Base-by-base conservation (phyloP, 2,888 invertebrate species). In the Chironomus riparius region DNA sequence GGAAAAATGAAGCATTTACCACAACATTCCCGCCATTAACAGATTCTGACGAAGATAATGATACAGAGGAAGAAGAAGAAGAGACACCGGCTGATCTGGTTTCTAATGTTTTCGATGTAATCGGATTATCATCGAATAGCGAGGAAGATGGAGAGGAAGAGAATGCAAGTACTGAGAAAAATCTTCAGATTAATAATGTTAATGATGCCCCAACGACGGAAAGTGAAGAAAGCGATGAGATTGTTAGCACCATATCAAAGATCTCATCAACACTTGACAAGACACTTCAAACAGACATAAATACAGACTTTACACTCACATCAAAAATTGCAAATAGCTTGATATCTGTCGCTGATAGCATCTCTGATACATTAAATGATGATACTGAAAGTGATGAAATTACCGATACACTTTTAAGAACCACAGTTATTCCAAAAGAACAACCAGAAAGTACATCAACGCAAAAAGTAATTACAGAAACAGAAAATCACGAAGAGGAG, bases 381-480 rank as follows among this genome's bases (percentile, higher is more conserved):
- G 74, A 74, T 13, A 28, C 65, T 18, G 74, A 74, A 65, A 74
- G 74, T 24, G 61, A 61, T 2, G 74, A 74, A 68, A 65, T 2
- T 65, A 65, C 65, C 65, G 65, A 65, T 65, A 65, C 13, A 65
- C 1, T 24, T 21, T 21, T 7, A 21, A 21, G 4, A 12, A 76
- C 75, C 28, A 77, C 61, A 75, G 62, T 69, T 5, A 76, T 38
- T 13, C 70, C 75, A 47, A 50, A 68, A 47, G 76, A 76, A 61
- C 68, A 70, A 12, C 74, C 75, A 12, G 74, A 77, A 68, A 71
- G 74, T 48, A 70, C 76, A 68, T 70, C 70, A 68, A 76, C 76
- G 15, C 21, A 47, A 48, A 48, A 68, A 38, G 68, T 6, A 15
- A 68, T 18, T 21, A 38, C 38, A 38, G 38, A 38, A 38, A 38